phyloP scores from a whole-genome alignment of 2,113 vertebrate species.

The Sialia sialis region DNA sequence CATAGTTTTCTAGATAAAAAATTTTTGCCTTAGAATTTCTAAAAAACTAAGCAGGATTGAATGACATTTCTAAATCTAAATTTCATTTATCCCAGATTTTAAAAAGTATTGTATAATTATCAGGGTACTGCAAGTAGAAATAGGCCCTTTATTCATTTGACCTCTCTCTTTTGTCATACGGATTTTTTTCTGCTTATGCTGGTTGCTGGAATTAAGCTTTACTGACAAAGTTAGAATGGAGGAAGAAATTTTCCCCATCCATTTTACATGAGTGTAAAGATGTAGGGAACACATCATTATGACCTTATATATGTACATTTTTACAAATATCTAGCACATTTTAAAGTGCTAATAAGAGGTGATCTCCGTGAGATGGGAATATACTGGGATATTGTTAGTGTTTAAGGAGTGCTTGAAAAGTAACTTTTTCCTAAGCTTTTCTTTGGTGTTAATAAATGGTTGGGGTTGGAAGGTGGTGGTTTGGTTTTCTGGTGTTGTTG shows the following conservation, averaged over 20 bases:
- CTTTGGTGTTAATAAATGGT: background rate
- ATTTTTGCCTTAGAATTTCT: background rate
- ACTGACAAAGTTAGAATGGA: background rate
- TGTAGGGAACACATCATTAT: background rate
- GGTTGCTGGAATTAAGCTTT: background rate
- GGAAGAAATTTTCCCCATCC: background rate
- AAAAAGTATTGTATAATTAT: background rate
- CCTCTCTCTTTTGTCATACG: background rate
- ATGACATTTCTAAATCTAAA: background rate
- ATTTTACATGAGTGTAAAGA: background rate
- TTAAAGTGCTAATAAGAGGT: background rate
- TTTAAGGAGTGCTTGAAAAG: background rate
- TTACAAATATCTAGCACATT: background rate
- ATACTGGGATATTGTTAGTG: background rate
- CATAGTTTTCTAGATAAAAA: conserved; percentile 8
- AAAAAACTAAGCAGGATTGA: background rate
- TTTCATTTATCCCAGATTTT: background rate
- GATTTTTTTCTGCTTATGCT: background rate
- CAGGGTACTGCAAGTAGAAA: background rate
- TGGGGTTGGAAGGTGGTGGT: accelerated
- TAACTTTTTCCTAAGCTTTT: background rate
- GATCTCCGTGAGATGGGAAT: background rate
- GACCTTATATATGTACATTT: background rate
- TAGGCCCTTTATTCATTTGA: background rate
- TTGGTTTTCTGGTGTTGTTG: accelerated